Evolutionary conservation across 2,113 vertebrate genomes (phyloP), one percentile per base, ranked within the genome.

Genomic region (Hiodon tergisus): DNA sequence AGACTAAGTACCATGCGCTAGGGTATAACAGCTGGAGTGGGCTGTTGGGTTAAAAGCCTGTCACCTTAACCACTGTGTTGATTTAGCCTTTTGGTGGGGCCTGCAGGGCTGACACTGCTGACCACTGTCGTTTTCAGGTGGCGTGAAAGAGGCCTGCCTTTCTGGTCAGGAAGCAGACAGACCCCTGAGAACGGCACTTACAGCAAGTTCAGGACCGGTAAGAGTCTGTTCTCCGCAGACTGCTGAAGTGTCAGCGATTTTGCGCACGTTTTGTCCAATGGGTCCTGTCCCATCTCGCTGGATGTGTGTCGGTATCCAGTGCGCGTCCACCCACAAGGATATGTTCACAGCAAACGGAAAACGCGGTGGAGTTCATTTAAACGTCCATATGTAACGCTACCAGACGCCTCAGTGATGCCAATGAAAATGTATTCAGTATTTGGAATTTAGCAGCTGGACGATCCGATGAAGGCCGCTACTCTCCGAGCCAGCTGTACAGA

Each of bases 141-240:
- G 93, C 83, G 93, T 85, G 93, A 94, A 79, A 76, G 86, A 76
- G 90, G 87, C 1, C 84, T 91, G 5, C 84, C 86, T 11, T 92
- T 91, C 86, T 92, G 89, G 83, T 82, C 83, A 0, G 85, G 87
- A 3, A 87, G 80, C 75, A 87, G 85, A 7, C 77, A 80, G 0
- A 69, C 81, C 72, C 75, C 87, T 0, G 90, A 94, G 62, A 94
- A 83, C 0, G 88, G 91, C 61, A 85, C 83, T 0, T 94, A 94
- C 87, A 94, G 93, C 90, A 93, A 92, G 80, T 94, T 93, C 85
- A 88, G 91, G 78, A 93, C 93, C 0, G 92, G 94, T 94, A 81
- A 79, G 91, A 3, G 47, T 5, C 4, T 5, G 63, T 61, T 11
- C 13, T 68, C n/a, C 4, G 0, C 10, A 3, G 5, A 10, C 59